phyloP scores from a whole-genome alignment of 2,113 vertebrate genomes.

The Cinclus mexicanus region DNA sequence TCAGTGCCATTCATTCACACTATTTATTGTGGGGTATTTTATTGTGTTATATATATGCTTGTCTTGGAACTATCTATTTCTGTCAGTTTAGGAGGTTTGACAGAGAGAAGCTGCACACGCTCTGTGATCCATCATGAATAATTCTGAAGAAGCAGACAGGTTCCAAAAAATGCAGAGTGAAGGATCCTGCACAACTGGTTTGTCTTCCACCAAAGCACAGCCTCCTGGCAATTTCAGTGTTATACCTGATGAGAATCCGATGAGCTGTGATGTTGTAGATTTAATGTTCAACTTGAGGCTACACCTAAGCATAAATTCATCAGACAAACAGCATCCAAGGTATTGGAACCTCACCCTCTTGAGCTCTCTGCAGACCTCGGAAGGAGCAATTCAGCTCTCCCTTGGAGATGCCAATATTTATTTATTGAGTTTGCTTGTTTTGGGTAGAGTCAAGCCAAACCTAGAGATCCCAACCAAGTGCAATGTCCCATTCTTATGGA shows the following conservation, averaged over 20 bases:
- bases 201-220: neutral
- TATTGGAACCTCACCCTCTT: neutral
- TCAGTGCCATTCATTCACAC: neutral
- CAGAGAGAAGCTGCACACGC: neutral
- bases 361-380: neutral
- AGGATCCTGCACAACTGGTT: neutral
- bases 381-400: neutral
- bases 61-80: neutral
- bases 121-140: neutral
- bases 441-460: neutral
- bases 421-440: neutral
- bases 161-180: neutral
- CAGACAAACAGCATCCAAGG: neutral
- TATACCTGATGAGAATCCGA: neutral
- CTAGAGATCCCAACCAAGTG: neutral
- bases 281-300: neutral
- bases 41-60: neutral
- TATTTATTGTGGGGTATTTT: neutral
- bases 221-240: neutral
- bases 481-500: neutral
- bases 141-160: neutral
- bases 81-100: neutral
- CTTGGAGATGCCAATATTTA: neutral
- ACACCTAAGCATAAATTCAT: neutral
- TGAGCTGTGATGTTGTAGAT: neutral